Conservation (phyloP, 1,140 invertebrate genomes). For the Contarinia nasturtii region DNA sequence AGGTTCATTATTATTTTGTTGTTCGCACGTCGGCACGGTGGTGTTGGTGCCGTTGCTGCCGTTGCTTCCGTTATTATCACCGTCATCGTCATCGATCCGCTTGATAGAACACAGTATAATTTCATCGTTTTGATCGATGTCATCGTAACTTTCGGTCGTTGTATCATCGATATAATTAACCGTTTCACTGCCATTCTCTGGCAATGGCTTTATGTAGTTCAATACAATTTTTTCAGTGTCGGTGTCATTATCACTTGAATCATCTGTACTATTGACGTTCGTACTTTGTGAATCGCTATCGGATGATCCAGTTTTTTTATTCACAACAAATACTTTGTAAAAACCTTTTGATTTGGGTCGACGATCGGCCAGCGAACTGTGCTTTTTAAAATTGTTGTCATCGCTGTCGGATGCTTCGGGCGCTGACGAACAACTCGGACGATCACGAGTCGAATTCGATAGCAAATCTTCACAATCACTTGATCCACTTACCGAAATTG, state of each 20-base stretch:
- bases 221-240: slow-evolving; percentile 27
- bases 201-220: slow-evolving; percentile 24
- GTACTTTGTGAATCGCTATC: slow-evolving; percentile 29
- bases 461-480: slow-evolving; percentile 4
- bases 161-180: slow-evolving; percentile 1
- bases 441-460: neutral
- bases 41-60: slow-evolving; percentile 7
- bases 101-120: neutral
- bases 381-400: slow-evolving; percentile 5
- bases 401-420: neutral
- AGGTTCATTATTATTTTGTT: neutral
- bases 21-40: slow-evolving; percentile 2
- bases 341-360: slow-evolving; percentile 39
- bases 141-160: neutral
- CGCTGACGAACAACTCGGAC: neutral
- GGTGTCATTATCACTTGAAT: slow-evolving; percentile 31
- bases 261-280: slow-evolving; percentile 29
- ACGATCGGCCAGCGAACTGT: slow-evolving; percentile 19
- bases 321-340: slow-evolving; percentile 53
- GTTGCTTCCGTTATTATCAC: slow-evolving; percentile 14
- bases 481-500: neutral
- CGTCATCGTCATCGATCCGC: slow-evolving; percentile 5
- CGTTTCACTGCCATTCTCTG: slow-evolving; percentile 1
- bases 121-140: neutral
- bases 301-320: slow-evolving; percentile 42